These are phyloP conservation scores for Arrhamphus sclerolepis DNA, from an alignment of 2,797 vertebrate species.

Conservation along the genomic window DNA sequence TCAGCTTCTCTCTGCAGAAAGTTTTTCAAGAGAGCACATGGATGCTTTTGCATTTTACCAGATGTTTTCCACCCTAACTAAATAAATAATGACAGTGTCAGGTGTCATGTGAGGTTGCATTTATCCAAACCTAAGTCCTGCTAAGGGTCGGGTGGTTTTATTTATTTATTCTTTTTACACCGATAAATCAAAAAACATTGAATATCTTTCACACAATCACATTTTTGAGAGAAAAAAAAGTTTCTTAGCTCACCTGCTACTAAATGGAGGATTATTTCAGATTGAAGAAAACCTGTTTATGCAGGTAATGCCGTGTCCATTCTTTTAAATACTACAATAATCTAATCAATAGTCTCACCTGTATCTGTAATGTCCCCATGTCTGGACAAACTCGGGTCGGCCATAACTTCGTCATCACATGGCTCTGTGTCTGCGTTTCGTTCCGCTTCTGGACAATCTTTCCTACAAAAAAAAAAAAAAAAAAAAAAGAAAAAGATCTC, in stretches of 20 bases:
- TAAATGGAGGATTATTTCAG: not conserved
- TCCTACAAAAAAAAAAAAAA: slow-evolving; percentile 34
- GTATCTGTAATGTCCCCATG: slow-evolving; percentile 18
- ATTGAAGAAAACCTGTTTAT: not conserved
- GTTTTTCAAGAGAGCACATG: too few species aligned
- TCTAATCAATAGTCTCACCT: slow-evolving; percentile 39
- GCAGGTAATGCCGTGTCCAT: not conserved
- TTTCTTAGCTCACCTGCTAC: not conserved
- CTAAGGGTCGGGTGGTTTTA: too few species aligned
- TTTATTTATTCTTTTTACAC: too few species aligned
- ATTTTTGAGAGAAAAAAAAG: too few species aligned
- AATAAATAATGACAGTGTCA: too few species aligned
- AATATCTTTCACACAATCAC: too few species aligned
- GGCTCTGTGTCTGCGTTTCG: not conserved
- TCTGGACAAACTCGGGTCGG: not conserved
- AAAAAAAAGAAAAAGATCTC: not conserved
- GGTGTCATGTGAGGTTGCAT: too few species aligned
- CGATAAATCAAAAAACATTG: too few species aligned
- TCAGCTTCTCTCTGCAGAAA: too few species aligned
- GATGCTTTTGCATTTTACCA: too few species aligned
- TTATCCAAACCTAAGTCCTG: too few species aligned
- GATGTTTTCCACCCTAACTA: too few species aligned
- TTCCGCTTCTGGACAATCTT: slow-evolving; percentile 16
- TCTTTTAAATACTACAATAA: not conserved
- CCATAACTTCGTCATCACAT: slow-evolving; percentile 6